Conservation (phyloP, 2,797 vertebrate species). For the Molossus alvarezi region DNA sequence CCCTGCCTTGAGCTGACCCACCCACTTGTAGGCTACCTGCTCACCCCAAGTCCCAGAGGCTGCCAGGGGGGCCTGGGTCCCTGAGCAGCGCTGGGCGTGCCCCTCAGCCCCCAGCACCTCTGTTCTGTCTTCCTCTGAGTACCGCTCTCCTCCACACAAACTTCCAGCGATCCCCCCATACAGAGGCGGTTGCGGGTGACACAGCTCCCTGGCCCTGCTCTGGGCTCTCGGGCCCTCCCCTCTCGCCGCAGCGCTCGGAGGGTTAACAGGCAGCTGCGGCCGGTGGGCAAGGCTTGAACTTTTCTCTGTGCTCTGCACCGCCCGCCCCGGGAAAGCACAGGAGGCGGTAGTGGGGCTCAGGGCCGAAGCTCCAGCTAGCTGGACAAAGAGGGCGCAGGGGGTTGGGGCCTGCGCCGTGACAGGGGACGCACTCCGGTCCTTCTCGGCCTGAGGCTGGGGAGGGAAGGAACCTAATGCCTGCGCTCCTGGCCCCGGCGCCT, state of each 20-base stretch:
- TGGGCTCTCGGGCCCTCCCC: background rate
- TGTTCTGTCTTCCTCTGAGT: background rate
- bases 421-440: conserved; percentile 27
- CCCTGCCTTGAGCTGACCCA: conserved; percentile 4
- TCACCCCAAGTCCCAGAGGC: conserved; percentile 2
- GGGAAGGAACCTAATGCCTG: conserved; percentile 50
- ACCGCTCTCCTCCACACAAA: conserved; percentile 56
- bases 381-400: conserved; percentile 72
- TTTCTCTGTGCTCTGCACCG: conserved; percentile 70
- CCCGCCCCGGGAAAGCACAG: conserved; percentile 64
- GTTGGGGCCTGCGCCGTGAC: conserved; percentile 44
- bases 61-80: conserved; percentile 24
- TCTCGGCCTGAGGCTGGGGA: background rate
- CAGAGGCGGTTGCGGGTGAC: background rate
- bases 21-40: conserved; percentile 73
- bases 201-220: fast-evolving
- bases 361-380: conserved; percentile 71
- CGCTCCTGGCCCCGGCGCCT: conserved; percentile 6
- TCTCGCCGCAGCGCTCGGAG: background rate
- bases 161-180: conserved; percentile 31
- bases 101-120: background rate
- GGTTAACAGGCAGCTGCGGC: conserved; percentile 84
- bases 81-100: conserved; percentile 38
- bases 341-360: background rate
- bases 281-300: conserved; percentile 87